Percentiles rank a stretch among this genome's conserved stretches.
phyloP scores from a whole-genome alignment of 2,113 vertebrate genomes.

The Eulemur macaco region DNA sequence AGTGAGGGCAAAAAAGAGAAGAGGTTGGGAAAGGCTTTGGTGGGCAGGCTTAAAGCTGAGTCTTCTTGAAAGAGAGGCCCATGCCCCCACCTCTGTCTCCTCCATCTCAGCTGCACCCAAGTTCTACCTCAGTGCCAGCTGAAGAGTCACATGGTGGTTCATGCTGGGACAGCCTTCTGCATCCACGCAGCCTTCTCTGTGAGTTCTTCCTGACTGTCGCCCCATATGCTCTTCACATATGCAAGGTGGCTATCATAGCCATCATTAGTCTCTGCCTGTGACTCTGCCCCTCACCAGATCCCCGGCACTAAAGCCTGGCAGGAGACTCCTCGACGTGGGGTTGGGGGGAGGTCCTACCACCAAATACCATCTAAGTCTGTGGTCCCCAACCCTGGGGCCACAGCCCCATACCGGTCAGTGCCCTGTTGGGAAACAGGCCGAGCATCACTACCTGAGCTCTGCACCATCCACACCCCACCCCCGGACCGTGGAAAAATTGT shows the following conservation, averaged over 20 bases:
- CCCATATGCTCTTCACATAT: background rate
- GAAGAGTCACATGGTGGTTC: conserved; percentile 84
- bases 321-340: background rate
- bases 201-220: conserved; percentile 44
- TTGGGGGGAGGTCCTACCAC: no score
- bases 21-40: background rate
- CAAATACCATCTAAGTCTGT: background rate
- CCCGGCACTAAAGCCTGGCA: background rate
- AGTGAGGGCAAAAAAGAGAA: background rate
- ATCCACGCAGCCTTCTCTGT: conserved; percentile 80
- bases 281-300: background rate
- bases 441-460: no score
- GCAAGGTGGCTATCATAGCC: background rate
- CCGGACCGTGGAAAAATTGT: no score
- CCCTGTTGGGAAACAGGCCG: no score
- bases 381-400: no score
- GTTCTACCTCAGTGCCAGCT: conserved; percentile 82
- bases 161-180: conserved; percentile 80
- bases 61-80: background rate
- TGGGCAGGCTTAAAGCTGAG: background rate
- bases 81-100: background rate
- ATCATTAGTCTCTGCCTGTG: background rate
- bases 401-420: no score
- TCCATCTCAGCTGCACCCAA: conserved; percentile 48
- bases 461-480: no score